Evolutionary conservation across 2,113 vertebrate genomes (phyloP).

Genomic region (Leptobrachium leishanense): DNA sequence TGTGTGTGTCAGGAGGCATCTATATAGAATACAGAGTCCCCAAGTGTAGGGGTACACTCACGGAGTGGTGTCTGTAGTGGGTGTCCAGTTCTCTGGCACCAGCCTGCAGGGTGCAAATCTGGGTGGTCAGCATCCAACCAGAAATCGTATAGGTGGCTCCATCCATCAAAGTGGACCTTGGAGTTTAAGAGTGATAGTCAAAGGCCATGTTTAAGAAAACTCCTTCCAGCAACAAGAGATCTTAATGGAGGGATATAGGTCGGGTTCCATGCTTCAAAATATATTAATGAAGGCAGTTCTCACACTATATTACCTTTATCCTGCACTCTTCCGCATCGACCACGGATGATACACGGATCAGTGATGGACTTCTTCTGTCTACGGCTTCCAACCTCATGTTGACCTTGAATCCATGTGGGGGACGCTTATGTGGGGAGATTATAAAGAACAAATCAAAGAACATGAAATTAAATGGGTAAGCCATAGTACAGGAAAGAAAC

Average conservation of each 20-base stretch:
- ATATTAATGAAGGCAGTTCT: neutral
- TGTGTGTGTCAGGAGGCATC: neutral
- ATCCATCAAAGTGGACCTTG: constrained; percentile 94
- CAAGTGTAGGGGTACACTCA: constrained; percentile 53
- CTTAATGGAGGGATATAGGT: constrained; percentile 3
- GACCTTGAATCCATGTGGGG: constrained; percentile 84
- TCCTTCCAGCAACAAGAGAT: constrained; percentile 2
- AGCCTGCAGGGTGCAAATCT: constrained; percentile 90
- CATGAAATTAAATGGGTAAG: neutral
- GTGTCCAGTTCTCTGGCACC: constrained; percentile 91
- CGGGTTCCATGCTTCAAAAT: neutral
- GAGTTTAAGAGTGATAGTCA: constrained; percentile 40
- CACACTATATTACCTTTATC: constrained; percentile 80
- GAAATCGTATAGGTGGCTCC: constrained; percentile 93
- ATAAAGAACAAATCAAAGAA: neutral
- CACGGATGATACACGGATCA: constrained; percentile 89
- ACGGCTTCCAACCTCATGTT: constrained; percentile 95
- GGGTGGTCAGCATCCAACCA: constrained; percentile 95
- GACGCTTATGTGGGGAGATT: constrained; percentile 66
- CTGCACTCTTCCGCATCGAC: constrained; percentile 91
- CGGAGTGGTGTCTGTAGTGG: constrained; percentile 84
- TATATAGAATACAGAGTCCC: neutral
- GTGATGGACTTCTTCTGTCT: constrained; percentile 87
- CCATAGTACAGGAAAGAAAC: too few relatives aligned
- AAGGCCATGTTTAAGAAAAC: constrained; percentile 1